Percentiles rank a stretch among this genome's conserved stretches.
Evolutionary conservation across 2,888 invertebrate genomes (phyloP).

Genomic region (Loripinus fragilis): DNA sequence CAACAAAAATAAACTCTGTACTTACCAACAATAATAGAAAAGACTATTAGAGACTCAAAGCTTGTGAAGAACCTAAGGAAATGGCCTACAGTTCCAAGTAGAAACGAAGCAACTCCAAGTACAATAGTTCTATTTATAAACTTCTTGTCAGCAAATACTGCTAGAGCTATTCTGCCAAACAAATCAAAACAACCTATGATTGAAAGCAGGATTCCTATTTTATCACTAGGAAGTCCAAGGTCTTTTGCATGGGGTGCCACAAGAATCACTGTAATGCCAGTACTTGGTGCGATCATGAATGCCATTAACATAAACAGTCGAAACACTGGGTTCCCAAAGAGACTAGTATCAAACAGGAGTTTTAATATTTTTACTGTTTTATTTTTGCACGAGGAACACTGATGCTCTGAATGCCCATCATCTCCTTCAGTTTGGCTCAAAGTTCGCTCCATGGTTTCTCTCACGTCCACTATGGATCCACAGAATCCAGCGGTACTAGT

Average conservation of each 20-base stretch:
- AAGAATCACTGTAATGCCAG: slow-evolving; percentile 1
- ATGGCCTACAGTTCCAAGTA: slow-evolving; percentile 37
- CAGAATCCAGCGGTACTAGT: slow-evolving; percentile 39
- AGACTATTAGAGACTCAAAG: slow-evolving; percentile 33
- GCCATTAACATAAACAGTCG: slow-evolving; percentile 47
- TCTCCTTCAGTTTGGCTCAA: not conserved
- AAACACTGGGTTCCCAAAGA: slow-evolving; percentile 40
- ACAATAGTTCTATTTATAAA: slow-evolving; percentile 46
- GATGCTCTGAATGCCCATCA: not conserved
- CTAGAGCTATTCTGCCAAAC: slow-evolving; percentile 31
- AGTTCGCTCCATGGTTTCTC: not conserved
- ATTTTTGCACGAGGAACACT: not conserved
- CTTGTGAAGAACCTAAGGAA: slow-evolving; percentile 42
- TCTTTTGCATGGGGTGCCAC: slow-evolving; percentile 51
- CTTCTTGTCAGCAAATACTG: slow-evolving; percentile 45
- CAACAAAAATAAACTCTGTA: not conserved
- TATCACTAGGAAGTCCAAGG: slow-evolving; percentile 38
- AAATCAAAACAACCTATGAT: slow-evolving; percentile 46
- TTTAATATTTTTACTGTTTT: not conserved
- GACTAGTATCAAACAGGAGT: slow-evolving; percentile 27
- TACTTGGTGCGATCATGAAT: slow-evolving; percentile 27
- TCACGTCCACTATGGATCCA: slow-evolving; percentile 30
- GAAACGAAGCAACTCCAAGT: slow-evolving; percentile 20
- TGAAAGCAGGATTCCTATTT: slow-evolving; percentile 47
- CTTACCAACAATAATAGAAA: slow-evolving; percentile 48